Base-by-base conservation (phyloP, 2,888 invertebrate species). In the Fissipunctia ypsillon region DNA sequence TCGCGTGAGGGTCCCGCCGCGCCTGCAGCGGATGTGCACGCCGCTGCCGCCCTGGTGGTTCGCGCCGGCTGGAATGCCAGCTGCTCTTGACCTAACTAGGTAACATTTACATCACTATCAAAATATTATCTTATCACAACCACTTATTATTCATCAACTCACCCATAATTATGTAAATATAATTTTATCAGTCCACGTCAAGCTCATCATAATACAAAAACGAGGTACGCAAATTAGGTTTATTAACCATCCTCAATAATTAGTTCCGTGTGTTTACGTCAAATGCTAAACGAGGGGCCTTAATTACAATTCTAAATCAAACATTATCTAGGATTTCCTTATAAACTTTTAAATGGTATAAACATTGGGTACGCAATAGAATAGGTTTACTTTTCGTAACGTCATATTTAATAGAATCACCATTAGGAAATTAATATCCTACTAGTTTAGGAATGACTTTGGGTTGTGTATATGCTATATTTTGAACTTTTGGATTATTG, bases 1-100 rank as follows among this genome's bases (percentile, higher is more conserved):
- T 90, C 84, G 89, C 87, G 87, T 89, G 92, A 93, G 88, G 84
- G 69, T 84, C 86, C 83, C 88, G 79, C 75, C 79, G 81, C 81
- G 83, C 88, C 91, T 87, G 92, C 95, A 92, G 96, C 94, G 96
- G 95, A 96, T 95, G 95, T 94, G 93, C 95, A 95, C 95, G 89
- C 95, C 95, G 94, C 95, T 94, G 93, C 95, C 92, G 89, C 87
- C 90, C 89, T 94, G 94, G 95, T 95, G 94, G 93, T 92, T 93
- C 89, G 92, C 93, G 91, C 92, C 93, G 93, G 93, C 94, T 95
- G 96, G 95, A 96, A 95, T 96, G 96, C 96, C 96, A 95, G 94
- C 95, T 93, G 96, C 96, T 94, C 95, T 96, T 95, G 96, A 96
- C 94, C 94, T 96, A 91, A 95, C 95, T 93, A 96, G 96, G 96